Percentiles rank a stretch among this genome's conserved stretches.
These are phyloP conservation scores for Ischnus inquisitorius DNA, from an alignment of 2,888 invertebrate species.

Conservation along the genomic window DNA sequence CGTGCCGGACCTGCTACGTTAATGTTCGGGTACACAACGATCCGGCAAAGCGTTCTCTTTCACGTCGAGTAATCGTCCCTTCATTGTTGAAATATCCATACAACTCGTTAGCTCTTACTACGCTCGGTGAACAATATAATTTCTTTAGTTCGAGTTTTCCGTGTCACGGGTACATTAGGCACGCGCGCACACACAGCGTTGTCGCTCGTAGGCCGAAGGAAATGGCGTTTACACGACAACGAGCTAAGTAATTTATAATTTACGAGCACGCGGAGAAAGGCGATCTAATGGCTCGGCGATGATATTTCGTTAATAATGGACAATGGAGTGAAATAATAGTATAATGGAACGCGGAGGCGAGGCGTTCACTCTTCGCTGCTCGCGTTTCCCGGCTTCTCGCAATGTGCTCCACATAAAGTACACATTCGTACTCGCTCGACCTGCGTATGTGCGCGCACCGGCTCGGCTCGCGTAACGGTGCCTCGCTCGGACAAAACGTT, in stretches of 20 bases:
- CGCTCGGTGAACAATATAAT: constrained; percentile 28
- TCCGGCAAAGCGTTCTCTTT: constrained; percentile 39
- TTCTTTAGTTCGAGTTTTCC: constrained; percentile 2
- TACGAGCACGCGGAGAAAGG: constrained; percentile 12
- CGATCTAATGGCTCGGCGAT: constrained; percentile 40
- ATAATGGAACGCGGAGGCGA: constrained; percentile 22
- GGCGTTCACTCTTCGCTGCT: constrained; percentile 24
- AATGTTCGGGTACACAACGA: constrained; percentile 26
- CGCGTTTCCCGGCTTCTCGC: constrained; percentile 1
- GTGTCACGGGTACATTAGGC: not conserved
- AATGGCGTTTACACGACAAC: not conserved
- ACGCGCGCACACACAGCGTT: not conserved
- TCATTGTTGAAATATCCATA: constrained; percentile 31
- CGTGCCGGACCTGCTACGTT: no score
- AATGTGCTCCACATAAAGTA: constrained; percentile 11
- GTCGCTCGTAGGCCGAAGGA: not conserved
- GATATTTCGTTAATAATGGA: constrained; percentile 42
- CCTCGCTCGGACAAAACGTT: constrained; percentile 45
- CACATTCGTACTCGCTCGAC: constrained; percentile 3
- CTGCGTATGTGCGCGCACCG: not conserved
- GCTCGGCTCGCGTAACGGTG: constrained; percentile 30
- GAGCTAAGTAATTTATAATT: constrained; percentile 40
- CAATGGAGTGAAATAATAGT: constrained; percentile 37
- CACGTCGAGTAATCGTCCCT: constrained; percentile 15
- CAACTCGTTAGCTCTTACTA: constrained; percentile 12